Conservation (phyloP, 1,140 invertebrate species). For the Dendrolimus punctatus region DNA sequence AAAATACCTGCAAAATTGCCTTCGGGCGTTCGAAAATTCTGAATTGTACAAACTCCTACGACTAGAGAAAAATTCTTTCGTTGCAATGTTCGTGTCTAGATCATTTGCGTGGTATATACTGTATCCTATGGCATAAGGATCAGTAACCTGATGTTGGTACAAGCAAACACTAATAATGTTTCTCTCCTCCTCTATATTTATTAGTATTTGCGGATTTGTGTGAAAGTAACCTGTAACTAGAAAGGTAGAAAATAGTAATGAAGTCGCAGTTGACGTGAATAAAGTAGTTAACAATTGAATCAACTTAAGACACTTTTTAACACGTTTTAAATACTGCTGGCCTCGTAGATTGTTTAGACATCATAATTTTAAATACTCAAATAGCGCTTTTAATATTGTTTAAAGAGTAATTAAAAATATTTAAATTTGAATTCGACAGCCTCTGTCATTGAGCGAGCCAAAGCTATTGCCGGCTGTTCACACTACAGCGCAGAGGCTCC, state of each 20-base stretch:
- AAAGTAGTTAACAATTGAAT: too few species aligned
- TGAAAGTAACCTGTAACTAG: slow-evolving; percentile 89
- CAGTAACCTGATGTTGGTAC: slow-evolving; percentile 92
- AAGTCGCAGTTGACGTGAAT: too few species aligned
- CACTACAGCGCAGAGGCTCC: too few species aligned
- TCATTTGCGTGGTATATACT: slow-evolving; percentile 84
- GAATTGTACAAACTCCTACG: slow-evolving; percentile 92
- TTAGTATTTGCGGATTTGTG: slow-evolving; percentile 91
- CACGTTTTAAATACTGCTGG: too few species aligned
- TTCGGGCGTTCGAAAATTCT: slow-evolving; percentile 92
- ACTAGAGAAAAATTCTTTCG: slow-evolving; percentile 90
- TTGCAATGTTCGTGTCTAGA: slow-evolving; percentile 69
- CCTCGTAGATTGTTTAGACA: too few species aligned
- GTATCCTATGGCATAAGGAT: slow-evolving; percentile 95
- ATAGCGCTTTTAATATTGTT: too few species aligned
- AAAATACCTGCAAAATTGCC: slow-evolving; percentile 75
- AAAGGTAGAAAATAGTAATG: background rate
- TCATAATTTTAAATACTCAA: too few species aligned
- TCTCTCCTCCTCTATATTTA: slow-evolving; percentile 79
- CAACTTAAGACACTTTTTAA: too few species aligned
- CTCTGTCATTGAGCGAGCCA: too few species aligned
- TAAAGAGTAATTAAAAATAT: too few species aligned
- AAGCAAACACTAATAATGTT: slow-evolving; percentile 91
- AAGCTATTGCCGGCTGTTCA: too few species aligned
- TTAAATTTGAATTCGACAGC: too few species aligned